Evolutionary conservation across 2,797 vertebrate species (phyloP), one percentile per base, ranked within the genome.

Genomic region (Rousettus madagascariensis): DNA sequence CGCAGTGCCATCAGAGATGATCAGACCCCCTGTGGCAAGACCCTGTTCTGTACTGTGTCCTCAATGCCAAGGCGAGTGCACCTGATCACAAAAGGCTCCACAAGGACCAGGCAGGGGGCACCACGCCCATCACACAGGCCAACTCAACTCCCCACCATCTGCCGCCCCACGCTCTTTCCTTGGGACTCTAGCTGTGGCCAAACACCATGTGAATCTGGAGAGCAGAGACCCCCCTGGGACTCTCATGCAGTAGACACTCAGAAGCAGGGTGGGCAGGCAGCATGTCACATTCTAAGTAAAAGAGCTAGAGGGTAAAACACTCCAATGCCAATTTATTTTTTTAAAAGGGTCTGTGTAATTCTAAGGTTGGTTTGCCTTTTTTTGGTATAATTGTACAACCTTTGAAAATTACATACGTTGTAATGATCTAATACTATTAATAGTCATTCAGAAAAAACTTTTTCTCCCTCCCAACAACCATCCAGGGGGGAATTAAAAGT

Each of bases 341-440:
- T 98, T 99, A 99, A 99, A 99, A 99, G 99, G 98, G 98, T 98
- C 98, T 99, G 99, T 99, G 99, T 99, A 99, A 99, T 99, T 99
- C 99, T 99, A 99, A 97, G 96, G 96, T 98, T 98, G 97, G 95
- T 51, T 68, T 86, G 26, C 26, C 26, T 66, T 90, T 99, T 98
- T 99, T 98, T 99, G 30, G 98, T 99, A 99, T 99, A 99, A 99
- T 99, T 99, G 99, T 99, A 99, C 99, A 99, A 99, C 99, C 98
- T 98, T 99, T 99, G 98, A 99, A 99, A 99, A 99, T 99, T 99
- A 99, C 99, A 99, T 98, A 98, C 98, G 98, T 98, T 99, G 98
- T 99, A 99, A 99, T 98, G 98, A 99, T 99, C 99, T 99, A 99
- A 98, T 98, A 98, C 98, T 99, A 99, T 99, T 99, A 99, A 99